Conservation (phyloP, 2,888 invertebrate genomes). For the Antitype chi region DNA sequence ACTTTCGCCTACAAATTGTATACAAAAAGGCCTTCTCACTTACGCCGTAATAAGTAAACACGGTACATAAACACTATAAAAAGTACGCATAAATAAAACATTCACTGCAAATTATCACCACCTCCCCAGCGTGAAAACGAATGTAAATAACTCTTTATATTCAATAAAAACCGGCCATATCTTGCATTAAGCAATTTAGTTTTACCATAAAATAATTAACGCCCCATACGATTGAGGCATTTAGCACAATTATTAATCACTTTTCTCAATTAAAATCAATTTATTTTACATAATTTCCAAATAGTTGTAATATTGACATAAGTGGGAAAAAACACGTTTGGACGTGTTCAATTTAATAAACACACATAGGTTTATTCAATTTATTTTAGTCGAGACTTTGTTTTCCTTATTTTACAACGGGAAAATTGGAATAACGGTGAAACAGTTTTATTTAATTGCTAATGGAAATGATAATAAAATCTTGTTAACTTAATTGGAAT, state of each 20-base stretch:
- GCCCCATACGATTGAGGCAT: constrained; percentile 59
- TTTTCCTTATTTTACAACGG: constrained; percentile 52
- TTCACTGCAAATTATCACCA: constrained; percentile 48
- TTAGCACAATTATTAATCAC: constrained; percentile 67
- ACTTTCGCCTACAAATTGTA: not conserved
- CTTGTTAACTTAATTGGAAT: constrained; percentile 30
- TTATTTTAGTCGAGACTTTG: constrained; percentile 32
- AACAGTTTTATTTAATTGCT: constrained; percentile 48
- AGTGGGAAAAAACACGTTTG: constrained; percentile 62
- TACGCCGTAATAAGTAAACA: constrained; percentile 22
- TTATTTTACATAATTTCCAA: constrained; percentile 68
- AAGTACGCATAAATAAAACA: constrained; percentile 52
- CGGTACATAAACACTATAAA: constrained; percentile 18
- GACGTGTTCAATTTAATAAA: constrained; percentile 59
- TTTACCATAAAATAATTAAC: constrained; percentile 70
- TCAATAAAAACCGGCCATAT: constrained; percentile 61
- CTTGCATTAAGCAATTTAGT: constrained; percentile 64
- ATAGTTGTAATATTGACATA: constrained; percentile 59
- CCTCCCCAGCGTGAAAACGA: constrained; percentile 57
- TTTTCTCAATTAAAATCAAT: constrained; percentile 68
- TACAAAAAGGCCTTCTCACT: constrained; percentile 20
- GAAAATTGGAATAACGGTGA: constrained; percentile 41
- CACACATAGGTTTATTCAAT: constrained; percentile 44
- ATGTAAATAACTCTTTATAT: constrained; percentile 63
- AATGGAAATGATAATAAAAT: constrained; percentile 42